Base-by-base conservation (phyloP, 2,888 invertebrate genomes). In the Heliconius sara region DNA sequence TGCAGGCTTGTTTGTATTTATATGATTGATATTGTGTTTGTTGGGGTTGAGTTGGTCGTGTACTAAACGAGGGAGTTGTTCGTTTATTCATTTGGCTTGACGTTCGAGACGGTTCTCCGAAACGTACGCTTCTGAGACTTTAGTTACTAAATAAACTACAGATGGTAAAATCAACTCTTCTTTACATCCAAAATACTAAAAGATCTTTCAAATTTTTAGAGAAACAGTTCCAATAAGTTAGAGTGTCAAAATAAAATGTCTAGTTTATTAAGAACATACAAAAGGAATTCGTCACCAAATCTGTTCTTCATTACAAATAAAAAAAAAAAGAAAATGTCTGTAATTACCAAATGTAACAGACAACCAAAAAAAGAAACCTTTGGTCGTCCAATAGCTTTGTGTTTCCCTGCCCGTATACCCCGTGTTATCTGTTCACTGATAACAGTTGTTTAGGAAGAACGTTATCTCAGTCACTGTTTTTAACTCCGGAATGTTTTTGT, bases 321-420 rank as follows among this genome's bases (percentile, higher is more conserved):
- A 19, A 34, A 39, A 68, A 39, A 47, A 68, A 43, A 25, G 10
- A 43, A 43, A 13, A 43, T 7, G 25, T 6, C 43, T 1, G 70
- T 70, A 70, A 70, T 70, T 70, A 70, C 70, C 43, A 70, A 70
- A 70, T 70, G 70, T 70, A 70, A 27, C 43, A 70, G 25, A 43
- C 70, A 47, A 47, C 27, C n/a, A 39, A n/a, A 39, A 39, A 43
- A 25, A 27, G 39, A 70, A 70, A 70, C 70, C 70, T 70, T 70
- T 47, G 43, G 47, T 70, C 43, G 43, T 25, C 22, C 43, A 68
- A 68, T 68, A 68, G 68, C 43, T 19, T 25, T 68, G 39, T 68
- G 13, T n/a, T 25, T 16, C 25, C 43, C 43, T 19, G 68, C 70
- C 70, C 70, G 47, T 47, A 70, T 27, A 47, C 70, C 16, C 39